These are phyloP conservation scores for Hirtodrosophila histrioides DNA, from an alignment of 2,888 invertebrate species.

Conservation along the genomic window DNA sequence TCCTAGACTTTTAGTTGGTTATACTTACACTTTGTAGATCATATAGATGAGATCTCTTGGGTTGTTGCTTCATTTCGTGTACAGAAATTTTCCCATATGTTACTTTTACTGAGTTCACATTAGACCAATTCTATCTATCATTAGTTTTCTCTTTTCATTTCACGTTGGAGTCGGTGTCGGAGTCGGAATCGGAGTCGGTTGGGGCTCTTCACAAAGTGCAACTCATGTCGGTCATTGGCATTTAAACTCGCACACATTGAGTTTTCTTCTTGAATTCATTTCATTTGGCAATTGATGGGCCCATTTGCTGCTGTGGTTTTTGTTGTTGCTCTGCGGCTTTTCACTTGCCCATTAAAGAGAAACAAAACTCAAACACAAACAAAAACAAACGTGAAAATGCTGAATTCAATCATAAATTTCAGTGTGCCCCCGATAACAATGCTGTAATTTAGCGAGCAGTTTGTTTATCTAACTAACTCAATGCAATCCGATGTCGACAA, in stretches of 20 bases:
- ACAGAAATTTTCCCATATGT: slow-evolving; percentile 6
- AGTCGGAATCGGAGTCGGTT: slow-evolving; percentile 2
- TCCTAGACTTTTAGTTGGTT: too few relatives aligned
- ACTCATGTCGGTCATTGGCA: slow-evolving; percentile 60
- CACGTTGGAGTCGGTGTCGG: slow-evolving; percentile 1
- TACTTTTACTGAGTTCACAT: slow-evolving; percentile 20
- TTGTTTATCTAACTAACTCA: slow-evolving; percentile 63
- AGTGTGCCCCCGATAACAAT: slow-evolving; percentile 56
- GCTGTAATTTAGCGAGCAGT: slow-evolving; percentile 67
- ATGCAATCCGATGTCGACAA: slow-evolving; percentile 52
- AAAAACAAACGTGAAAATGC: slow-evolving; percentile 56
- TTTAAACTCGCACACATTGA: slow-evolving; percentile 39
- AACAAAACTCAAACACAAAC: too few relatives aligned
- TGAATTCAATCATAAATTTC: slow-evolving; percentile 69
- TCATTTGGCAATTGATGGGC: slow-evolving; percentile 62
- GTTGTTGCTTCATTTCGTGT: too few relatives aligned
- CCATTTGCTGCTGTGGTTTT: slow-evolving; percentile 18
- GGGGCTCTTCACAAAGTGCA: slow-evolving; percentile 41
- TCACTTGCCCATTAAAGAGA: slow-evolving; percentile 59
- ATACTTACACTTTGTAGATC: too few relatives aligned
- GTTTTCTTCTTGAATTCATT: slow-evolving; percentile 53
- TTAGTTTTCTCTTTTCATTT: slow-evolving; percentile 51
- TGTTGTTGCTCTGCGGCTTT: slow-evolving; percentile 38
- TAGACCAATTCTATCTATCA: slow-evolving; percentile 52
- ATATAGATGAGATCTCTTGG: too few relatives aligned